Evolutionary conservation across 1,140 invertebrate genomes (phyloP).

Genomic region (Drosophila ogumai): DNA sequence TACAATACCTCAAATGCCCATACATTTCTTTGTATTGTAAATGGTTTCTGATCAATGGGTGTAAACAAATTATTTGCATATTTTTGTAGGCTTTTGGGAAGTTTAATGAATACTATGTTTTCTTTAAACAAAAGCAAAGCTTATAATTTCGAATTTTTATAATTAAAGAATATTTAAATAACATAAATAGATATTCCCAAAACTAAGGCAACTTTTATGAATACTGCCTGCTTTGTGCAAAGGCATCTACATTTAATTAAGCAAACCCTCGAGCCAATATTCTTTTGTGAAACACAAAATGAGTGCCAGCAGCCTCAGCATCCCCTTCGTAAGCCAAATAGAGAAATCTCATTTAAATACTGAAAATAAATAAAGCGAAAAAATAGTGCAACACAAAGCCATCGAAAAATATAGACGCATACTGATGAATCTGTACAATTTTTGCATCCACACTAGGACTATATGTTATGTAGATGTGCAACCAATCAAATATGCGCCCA

Average conservation of each 20-base stretch:
- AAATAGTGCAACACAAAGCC: background rate
- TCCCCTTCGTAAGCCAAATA: background rate
- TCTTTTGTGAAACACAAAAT: background rate
- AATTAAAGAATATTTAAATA: background rate
- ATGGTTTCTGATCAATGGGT: background rate
- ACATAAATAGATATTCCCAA: background rate
- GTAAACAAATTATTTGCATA: background rate
- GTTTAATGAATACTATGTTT: background rate
- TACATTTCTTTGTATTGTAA: background rate
- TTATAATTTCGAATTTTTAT: no score
- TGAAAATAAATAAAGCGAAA: slow-evolving; percentile 6
- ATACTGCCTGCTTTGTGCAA: background rate
- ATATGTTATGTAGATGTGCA: background rate
- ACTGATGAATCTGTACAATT: slow-evolving; percentile 18
- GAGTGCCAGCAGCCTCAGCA: background rate
- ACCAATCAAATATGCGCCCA: slow-evolving; percentile 21
- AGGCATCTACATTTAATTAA: slow-evolving; percentile 24
- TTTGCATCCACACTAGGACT: slow-evolving; percentile 6
- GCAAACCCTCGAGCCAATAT: background rate
- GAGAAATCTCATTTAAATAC: slow-evolving; percentile 10
- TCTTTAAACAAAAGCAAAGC: no score
- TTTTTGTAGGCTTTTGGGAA: background rate
- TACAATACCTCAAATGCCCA: background rate
- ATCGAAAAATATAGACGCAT: background rate
- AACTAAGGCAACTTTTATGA: background rate